Evolutionary conservation across 2,113 vertebrate genomes (phyloP).

Genomic region (Pterocles gutturalis): DNA sequence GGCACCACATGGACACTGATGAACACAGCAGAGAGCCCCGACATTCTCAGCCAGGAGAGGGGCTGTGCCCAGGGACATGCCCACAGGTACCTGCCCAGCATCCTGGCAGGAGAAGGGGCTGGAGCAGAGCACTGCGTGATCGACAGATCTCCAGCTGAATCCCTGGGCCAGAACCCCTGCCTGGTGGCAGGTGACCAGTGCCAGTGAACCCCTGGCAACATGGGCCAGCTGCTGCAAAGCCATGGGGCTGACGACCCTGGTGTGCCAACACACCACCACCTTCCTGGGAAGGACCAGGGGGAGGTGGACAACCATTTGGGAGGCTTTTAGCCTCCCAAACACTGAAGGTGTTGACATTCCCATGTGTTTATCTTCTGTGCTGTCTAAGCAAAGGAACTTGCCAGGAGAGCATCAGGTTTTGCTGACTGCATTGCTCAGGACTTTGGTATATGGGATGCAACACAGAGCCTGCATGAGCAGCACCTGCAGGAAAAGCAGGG

Average conservation of each 20-base stretch:
- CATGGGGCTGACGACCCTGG: not conserved
- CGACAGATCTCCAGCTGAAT: not conserved
- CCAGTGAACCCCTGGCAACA: not conserved
- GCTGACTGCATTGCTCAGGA: not conserved
- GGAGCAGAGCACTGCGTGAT: accelerated
- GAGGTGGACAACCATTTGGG: not conserved
- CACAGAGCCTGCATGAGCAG: too few relatives aligned
- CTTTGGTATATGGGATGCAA: not conserved
- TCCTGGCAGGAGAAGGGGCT: not conserved
- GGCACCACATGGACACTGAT: not conserved
- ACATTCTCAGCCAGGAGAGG: not conserved
- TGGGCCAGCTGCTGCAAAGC: not conserved
- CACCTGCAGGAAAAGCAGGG: not conserved
- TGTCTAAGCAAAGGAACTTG: not conserved
- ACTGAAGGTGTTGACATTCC: accelerated
- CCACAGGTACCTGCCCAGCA: not conserved
- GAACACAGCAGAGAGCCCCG: accelerated
- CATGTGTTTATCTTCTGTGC: not conserved
- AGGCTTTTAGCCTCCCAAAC: not conserved
- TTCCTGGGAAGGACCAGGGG: not conserved
- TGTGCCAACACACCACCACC: not conserved
- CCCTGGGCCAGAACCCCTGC: not conserved
- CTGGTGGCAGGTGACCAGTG: accelerated
- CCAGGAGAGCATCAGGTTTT: not conserved
- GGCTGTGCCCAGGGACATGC: not conserved